phyloP scores from a whole-genome alignment of 2,113 vertebrate genomes.

The Epinephelus fuscoguttatus region DNA sequence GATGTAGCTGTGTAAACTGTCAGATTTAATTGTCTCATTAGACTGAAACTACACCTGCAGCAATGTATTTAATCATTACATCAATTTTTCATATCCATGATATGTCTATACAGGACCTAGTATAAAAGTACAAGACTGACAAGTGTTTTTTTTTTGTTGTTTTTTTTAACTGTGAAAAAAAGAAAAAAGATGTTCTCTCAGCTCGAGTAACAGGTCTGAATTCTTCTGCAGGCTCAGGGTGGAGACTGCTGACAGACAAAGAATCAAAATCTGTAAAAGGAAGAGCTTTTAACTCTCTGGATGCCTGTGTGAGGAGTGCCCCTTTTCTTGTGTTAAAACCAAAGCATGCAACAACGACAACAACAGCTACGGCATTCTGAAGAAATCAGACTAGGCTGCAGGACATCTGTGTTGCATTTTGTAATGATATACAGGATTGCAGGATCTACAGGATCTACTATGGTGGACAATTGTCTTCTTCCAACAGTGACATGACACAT shows the following conservation, averaged over 20 bases:
- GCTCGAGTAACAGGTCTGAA: conserved; percentile 36
- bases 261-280: conserved; percentile 11
- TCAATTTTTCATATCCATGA: conserved; percentile 26
- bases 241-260: conserved; percentile 11
- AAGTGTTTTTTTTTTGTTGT: conserved; percentile 1
- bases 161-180: background rate
- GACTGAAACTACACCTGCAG: conserved; percentile 12
- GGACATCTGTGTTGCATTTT: background rate
- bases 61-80: conserved; percentile 8
- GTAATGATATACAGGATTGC: background rate
- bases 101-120: conserved; percentile 36
- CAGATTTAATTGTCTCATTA: conserved; percentile 38
- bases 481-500: background rate
- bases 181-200: background rate
- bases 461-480: background rate
- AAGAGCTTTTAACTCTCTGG: background rate
- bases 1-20: conserved; percentile 16
- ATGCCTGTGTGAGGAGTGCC: conserved; percentile 48
- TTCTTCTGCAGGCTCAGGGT: conserved; percentile 1
- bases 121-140: background rate
- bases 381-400: background rate
- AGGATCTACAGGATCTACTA: background rate
- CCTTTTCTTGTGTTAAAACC: conserved; percentile 2
- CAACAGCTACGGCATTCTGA: background rate
- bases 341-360: background rate